Base-by-base conservation (phyloP, 2,888 invertebrate species). In the Rhamphomyia laevipes region DNA sequence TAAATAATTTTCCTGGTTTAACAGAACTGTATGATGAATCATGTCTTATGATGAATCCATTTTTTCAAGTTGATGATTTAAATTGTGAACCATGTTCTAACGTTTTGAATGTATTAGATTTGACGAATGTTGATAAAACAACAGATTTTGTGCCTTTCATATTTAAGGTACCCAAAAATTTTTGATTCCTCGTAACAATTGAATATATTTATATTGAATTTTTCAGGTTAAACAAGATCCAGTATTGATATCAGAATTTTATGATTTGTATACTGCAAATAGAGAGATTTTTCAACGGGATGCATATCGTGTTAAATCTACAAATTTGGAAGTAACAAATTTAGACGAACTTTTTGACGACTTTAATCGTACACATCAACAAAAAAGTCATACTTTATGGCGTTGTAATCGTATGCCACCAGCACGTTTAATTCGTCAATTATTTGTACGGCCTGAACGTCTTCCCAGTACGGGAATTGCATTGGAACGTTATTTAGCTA, bases 11-110 rank as follows among this genome's bases (percentile, higher is more conserved):
- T 70, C 87, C 88, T 60, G 82, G 88, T 35, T 63, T 78, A 67
- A 58, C 71, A 79, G 88, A 82, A 65, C 76, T 82, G 41, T 89
- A 91, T 60, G 88, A 90, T 72, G 89, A 90, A 68, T 82, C 84
- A 61, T 91, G 90, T 64, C 71, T 91, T 35, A 70, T 90, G 57
- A 81, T 83, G 63, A 91, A 91, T 71, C 90, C 90, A 13, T 86
- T 82, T 63, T 91, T 87, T 64, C 78, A 80, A 63, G 79, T 88
- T 11, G 74, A 77, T n/a, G 84, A 86, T 60, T 81, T 89, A 75
- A 87, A 87, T 63, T 90, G 90, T 63, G 85, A 84, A 78, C 87
- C 89, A 0, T 91, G 90, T 61, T 81, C 81, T 61, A 72, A 77
- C 58, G 77, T 86, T 0, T 76, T 76, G 56, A 79, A 79, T 59